These are phyloP conservation scores for Channa argus DNA, from an alignment of 2,113 vertebrate genomes.

Conservation along the genomic window DNA sequence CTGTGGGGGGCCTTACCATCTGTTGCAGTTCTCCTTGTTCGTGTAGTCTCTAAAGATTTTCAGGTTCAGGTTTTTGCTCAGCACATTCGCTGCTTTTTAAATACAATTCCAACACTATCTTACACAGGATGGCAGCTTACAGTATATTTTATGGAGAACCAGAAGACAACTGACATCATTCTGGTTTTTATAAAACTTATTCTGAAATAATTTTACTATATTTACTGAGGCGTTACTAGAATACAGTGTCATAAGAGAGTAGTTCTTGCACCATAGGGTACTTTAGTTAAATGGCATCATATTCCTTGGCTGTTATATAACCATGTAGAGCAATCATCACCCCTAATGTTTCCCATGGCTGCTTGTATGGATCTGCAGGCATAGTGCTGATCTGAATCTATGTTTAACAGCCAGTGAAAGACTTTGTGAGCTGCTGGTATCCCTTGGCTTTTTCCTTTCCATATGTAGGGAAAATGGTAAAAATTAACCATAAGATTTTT, in stretches of 20 bases:
- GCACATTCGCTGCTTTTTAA: background rate
- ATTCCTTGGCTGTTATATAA: conserved; percentile 60
- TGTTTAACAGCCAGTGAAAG: conserved; percentile 46
- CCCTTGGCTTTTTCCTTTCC: conserved; percentile 3
- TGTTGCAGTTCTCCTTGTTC: no score
- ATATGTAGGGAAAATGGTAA: conserved; percentile 13
- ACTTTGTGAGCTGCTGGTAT: conserved; percentile 29
- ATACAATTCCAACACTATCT: background rate
- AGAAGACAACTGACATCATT: background rate
- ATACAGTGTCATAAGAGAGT: conserved; percentile 12
- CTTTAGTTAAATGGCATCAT: conserved; percentile 55
- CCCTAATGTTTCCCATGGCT: conserved; percentile 59
- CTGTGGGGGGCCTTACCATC: no score
- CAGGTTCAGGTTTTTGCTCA: no score
- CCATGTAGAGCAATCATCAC: conserved; percentile 43
- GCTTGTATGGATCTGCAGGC: conserved; percentile 36
- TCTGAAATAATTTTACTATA: conserved; percentile 31
- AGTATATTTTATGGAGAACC: background rate
- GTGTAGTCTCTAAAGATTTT: no score
- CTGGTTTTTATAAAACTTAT: conserved; percentile 14
- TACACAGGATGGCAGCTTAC: background rate
- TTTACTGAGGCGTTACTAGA: background rate
- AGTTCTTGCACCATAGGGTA: conserved; percentile 39
- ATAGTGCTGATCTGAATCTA: conserved; percentile 5
- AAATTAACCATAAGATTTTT: conserved; percentile 22